Evolutionary conservation across 2,797 vertebrate species (phyloP), one percentile per base, ranked within the genome.

Genomic region (Chrysocyon brachyurus): DNA sequence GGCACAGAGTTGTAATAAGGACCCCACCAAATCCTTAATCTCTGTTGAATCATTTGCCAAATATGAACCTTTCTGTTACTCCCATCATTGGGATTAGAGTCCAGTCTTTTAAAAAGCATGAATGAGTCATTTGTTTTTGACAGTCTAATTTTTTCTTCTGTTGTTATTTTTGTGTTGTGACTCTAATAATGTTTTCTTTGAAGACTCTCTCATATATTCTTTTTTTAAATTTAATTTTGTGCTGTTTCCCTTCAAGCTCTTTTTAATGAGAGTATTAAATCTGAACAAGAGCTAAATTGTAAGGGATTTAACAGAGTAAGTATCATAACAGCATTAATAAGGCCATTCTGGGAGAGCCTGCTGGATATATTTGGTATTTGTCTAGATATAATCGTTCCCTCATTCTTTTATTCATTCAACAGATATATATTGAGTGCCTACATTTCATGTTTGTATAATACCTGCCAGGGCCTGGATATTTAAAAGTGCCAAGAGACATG

Each of bases 221-320:
- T 91, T 91, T 87, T 72, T 68, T 2, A 59, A 87, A 93, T 96
- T 97, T 94, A 96, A 94, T 96, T 97, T 97, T 96, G 61, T 84
- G 75, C 15, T 83, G 8, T 94, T 96, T 97, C 36, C 78, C 93
- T 96, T 96, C 78, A 90, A 97, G 90, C 87, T 72, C 73, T 97
- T 98, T 97, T 91, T 97, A 97, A 97, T 96, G 93, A 98, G 96
- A 97, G 66, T 15, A 84, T 98, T 97, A 97, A 96, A 97, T 98
- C 85, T 95, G 75, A 96, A 68, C 90, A 83, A 87, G 63, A 96
- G 54, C 82, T 97, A 91, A 94, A 96, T 31, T 73, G 68, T 96
- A 87, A 96, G 83, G 78, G 40, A 26, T 75, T 88, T 94, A 96
- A 92, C 84, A 63, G 68, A 95, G 40, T 90, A 88, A 87, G 70